A percentile compares a stretch with the other conserved stretches of the same genome.
These are phyloP conservation scores for Leistus spinibarbis DNA, from an alignment of 2,888 invertebrate genomes.

Conservation along the genomic window DNA sequence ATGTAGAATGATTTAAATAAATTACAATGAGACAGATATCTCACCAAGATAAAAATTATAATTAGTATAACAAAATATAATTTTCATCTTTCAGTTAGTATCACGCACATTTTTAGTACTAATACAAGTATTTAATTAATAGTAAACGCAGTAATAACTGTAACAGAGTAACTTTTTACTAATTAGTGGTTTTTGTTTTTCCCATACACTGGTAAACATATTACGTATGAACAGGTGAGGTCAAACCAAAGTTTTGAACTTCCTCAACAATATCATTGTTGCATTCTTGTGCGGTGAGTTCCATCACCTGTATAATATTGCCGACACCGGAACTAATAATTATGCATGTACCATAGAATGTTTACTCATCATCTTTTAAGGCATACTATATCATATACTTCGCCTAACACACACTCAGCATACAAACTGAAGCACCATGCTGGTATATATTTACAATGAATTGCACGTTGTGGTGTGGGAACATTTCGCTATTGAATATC, in stretches of 20 bases:
- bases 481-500: neutral
- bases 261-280: neutral
- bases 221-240: neutral
- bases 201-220: neutral
- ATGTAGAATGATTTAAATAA: too few relatives aligned
- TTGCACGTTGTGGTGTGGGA: neutral
- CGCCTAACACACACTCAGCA: neutral
- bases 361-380: slow-evolving; percentile 5
- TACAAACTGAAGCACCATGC: neutral
- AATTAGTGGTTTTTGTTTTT: neutral
- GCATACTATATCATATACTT: neutral
- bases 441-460: neutral
- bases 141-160: neutral
- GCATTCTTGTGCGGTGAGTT: slow-evolving; percentile 1
- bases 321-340: slow-evolving; percentile 32
- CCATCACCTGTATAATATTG: neutral
- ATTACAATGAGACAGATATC: too few relatives aligned
- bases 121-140: neutral
- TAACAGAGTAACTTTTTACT: neutral
- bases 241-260: neutral
- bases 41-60: too few relatives aligned
- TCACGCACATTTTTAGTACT: too few relatives aligned
- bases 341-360: slow-evolving; percentile 7
- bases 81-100: too few relatives aligned
- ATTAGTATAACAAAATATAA: too few relatives aligned